Evolutionary conservation across 2,113 vertebrate species (phyloP).

Genomic region (Lophius piscatorius): DNA sequence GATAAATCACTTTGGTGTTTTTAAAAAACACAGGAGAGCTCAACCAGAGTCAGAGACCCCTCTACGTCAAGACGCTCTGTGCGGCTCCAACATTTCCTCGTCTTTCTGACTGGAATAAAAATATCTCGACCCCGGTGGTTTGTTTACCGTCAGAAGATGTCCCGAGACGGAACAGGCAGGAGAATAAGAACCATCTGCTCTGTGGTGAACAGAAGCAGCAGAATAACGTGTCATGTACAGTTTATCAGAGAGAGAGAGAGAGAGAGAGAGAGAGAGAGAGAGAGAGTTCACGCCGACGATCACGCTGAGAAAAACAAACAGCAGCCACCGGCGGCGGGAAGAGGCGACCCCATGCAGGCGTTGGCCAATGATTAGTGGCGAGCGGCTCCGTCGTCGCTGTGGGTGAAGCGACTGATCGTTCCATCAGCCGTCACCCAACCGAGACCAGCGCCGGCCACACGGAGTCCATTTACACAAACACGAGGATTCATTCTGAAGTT

Average conservation of each 20-base stretch:
- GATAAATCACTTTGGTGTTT: too few species aligned
- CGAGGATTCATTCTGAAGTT: too few species aligned
- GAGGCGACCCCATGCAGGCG: conserved; percentile 58
- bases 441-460: conserved; percentile 47
- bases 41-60: too few species aligned
- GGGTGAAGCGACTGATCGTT: conserved; percentile 25
- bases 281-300: conserved; percentile 11
- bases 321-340: conserved; percentile 26
- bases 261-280: too few species aligned
- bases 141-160: neutral
- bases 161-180: neutral
- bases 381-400: conserved; percentile 45
- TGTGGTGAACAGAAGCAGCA: conserved; percentile 26
- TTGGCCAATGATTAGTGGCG: conserved; percentile 63
- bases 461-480: conserved; percentile 39
- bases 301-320: conserved; percentile 25
- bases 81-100: too few species aligned
- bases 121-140: too few species aligned
- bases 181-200: neutral
- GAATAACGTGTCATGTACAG: too few species aligned
- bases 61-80: too few species aligned
- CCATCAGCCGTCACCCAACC: conserved; percentile 42
- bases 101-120: too few species aligned
- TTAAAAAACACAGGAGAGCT: too few species aligned
- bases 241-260: too few species aligned